Percentiles rank a stretch among this genome's conserved stretches.
These are phyloP conservation scores for Heliconius ethilla DNA, from an alignment of 2,888 invertebrate species.

Conservation along the genomic window DNA sequence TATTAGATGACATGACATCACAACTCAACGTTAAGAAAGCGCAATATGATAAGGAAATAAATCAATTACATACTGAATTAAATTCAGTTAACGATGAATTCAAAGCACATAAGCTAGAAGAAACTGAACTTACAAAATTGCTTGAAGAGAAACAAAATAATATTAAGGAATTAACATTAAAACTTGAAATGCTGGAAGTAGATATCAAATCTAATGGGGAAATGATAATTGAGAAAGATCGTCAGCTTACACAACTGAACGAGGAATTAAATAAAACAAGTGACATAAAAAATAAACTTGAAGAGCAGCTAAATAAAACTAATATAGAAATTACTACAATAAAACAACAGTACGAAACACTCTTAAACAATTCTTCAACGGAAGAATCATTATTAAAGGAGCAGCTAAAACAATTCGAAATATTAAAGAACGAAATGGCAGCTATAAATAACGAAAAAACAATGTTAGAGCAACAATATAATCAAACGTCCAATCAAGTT, in stretches of 20 bases:
- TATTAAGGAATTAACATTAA: slow-evolving; percentile 69
- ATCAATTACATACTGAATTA: slow-evolving; percentile 63
- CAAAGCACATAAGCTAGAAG: slow-evolving; percentile 61
- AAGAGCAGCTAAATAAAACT: slow-evolving; percentile 72
- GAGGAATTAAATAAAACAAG: slow-evolving; percentile 67
- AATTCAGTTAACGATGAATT: slow-evolving; percentile 57
- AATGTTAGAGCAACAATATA: slow-evolving; percentile 60
- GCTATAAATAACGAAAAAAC: slow-evolving; percentile 65
- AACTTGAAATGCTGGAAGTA: slow-evolving; percentile 73
- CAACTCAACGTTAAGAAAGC: slow-evolving; percentile 72
- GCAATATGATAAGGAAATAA: slow-evolving; percentile 68
- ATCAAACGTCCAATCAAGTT: slow-evolving; percentile 58
- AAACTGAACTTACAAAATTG: slow-evolving; percentile 55
- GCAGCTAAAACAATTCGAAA: slow-evolving; percentile 66
- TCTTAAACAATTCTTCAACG: slow-evolving; percentile 68
- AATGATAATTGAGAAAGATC: slow-evolving; percentile 74
- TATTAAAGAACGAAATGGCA: slow-evolving; percentile 64
- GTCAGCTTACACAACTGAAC: slow-evolving; percentile 68
- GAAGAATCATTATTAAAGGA: slow-evolving; percentile 72
- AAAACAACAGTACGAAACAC: slow-evolving; percentile 72
- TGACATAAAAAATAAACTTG: slow-evolving; percentile 73
- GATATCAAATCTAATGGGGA: slow-evolving; percentile 76
- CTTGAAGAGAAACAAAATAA: slow-evolving; percentile 68
- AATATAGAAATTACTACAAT: slow-evolving; percentile 63
- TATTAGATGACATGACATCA: slow-evolving; percentile 70